Evolutionary conservation across 2,797 vertebrate species (phyloP).

Genomic region (Melopsittacus undulatus): DNA sequence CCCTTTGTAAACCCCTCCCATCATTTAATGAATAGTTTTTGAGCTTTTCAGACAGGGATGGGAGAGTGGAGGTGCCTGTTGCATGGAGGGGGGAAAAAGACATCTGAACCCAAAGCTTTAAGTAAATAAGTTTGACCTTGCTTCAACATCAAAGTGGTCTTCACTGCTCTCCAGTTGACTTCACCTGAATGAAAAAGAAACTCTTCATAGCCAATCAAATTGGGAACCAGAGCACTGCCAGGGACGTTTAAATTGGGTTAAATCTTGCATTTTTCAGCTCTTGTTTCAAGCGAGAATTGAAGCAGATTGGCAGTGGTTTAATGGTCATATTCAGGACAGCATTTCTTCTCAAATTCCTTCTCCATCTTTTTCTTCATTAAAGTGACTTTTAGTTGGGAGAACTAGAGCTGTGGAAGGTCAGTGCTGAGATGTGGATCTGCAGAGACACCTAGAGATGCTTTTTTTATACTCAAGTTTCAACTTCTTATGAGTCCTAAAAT

Average conservation of each 20-base stretch:
- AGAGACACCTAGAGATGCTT: slow-evolving; percentile 46
- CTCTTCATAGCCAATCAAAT: rapidly evolving
- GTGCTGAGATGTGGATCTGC: neutral
- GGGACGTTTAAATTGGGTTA: neutral
- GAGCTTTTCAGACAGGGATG: neutral
- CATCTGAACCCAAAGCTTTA: neutral
- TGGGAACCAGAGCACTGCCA: neutral
- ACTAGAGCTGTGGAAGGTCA: neutral
- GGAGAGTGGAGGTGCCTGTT: neutral
- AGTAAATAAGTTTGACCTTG: neutral
- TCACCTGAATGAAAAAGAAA: neutral
- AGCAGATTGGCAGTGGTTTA: neutral
- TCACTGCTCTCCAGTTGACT: neutral
- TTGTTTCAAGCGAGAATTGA: neutral
- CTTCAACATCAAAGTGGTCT: rapidly evolving
- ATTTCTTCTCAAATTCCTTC: neutral
- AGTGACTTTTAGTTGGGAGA: neutral
- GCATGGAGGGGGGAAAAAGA: neutral
- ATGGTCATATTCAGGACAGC: neutral
- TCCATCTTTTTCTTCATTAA: neutral
- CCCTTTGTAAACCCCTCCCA: neutral
- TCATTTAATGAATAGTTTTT: neutral
- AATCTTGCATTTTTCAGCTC: neutral
- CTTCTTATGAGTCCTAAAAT: neutral
- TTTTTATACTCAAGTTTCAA: neutral